These are phyloP conservation scores for Rhodinocichla rosea DNA, from an alignment of 2,113 vertebrate species.

Conservation along the genomic window DNA sequence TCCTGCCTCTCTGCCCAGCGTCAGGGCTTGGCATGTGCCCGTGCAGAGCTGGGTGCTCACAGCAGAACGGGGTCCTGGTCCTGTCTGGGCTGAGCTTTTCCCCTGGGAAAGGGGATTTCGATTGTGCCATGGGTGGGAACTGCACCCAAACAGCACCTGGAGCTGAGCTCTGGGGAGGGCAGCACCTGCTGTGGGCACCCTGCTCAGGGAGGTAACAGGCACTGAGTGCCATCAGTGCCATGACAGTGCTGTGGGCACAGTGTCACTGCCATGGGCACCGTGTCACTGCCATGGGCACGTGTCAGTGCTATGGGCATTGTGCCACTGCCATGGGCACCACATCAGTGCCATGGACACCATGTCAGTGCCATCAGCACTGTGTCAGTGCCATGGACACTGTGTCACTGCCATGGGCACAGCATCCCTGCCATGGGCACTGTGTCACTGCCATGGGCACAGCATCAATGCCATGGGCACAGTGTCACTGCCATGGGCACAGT, in stretches of 20 bases:
- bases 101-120: background rate
- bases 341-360: accelerated
- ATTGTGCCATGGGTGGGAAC: accelerated
- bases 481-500: too few relatives aligned
- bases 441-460: accelerated
- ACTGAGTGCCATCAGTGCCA: accelerated
- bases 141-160: accelerated
- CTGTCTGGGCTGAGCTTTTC: background rate
- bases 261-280: too few relatives aligned
- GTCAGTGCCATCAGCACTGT: too few relatives aligned
- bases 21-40: background rate
- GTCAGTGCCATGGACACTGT: too few relatives aligned
- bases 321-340: accelerated
- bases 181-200: background rate
- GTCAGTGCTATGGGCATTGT: accelerated
- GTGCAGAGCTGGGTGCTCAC: accelerated
- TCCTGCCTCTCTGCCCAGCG: background rate
- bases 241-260: background rate
- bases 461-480: accelerated
- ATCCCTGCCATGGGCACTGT: too few relatives aligned
- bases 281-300: background rate
- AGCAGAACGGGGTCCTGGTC: too few relatives aligned
- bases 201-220: accelerated
- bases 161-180: background rate
- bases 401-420: too few relatives aligned